Conservation (phyloP, 2,797 vertebrate species). For the Microcaecilia unicolor region DNA sequence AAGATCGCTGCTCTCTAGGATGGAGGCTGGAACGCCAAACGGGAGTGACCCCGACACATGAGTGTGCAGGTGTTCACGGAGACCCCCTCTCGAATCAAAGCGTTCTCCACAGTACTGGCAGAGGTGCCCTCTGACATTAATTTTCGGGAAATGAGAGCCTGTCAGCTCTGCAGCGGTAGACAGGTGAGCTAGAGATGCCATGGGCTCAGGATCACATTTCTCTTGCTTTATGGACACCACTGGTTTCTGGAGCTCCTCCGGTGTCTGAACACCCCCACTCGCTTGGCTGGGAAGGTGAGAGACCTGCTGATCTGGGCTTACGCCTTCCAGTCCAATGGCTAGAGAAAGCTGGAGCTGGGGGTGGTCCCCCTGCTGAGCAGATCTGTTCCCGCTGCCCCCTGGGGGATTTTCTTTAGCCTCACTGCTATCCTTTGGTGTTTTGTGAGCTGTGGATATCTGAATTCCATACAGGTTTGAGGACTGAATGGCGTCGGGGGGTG, state of each 20-base stretch:
- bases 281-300: slow-evolving; percentile 49
- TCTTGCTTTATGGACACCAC: slow-evolving; percentile 76
- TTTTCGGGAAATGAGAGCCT: slow-evolving; percentile 51
- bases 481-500: slow-evolving; percentile 62
- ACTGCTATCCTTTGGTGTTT: slow-evolving; percentile 60
- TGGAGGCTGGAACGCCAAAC: slow-evolving; percentile 56
- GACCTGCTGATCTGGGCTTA: slow-evolving; percentile 52
- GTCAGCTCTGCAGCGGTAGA: slow-evolving; percentile 49
- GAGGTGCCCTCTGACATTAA: slow-evolving; percentile 53
- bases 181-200: slow-evolving; percentile 43
- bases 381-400: slow-evolving; percentile 34
- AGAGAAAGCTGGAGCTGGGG: slow-evolving; percentile 68
- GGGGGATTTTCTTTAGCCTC: slow-evolving; percentile 49
- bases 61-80: slow-evolving; percentile 81
- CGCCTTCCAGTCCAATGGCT: slow-evolving; percentile 70
- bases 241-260: slow-evolving; percentile 57
- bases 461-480: slow-evolving; percentile 96
- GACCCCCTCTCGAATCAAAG: slow-evolving; percentile 68
- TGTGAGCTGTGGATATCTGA: slow-evolving; percentile 86
- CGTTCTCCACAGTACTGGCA: slow-evolving; percentile 88
- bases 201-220: slow-evolving; percentile 60
- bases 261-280: slow-evolving; percentile 45
- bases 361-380: slow-evolving; percentile 44
- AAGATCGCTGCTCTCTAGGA: slow-evolving; percentile 66
- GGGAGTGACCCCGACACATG: slow-evolving; percentile 71